Evolutionary conservation across 2,113 vertebrate species (phyloP).

Genomic region (Agapornis roseicollis): DNA sequence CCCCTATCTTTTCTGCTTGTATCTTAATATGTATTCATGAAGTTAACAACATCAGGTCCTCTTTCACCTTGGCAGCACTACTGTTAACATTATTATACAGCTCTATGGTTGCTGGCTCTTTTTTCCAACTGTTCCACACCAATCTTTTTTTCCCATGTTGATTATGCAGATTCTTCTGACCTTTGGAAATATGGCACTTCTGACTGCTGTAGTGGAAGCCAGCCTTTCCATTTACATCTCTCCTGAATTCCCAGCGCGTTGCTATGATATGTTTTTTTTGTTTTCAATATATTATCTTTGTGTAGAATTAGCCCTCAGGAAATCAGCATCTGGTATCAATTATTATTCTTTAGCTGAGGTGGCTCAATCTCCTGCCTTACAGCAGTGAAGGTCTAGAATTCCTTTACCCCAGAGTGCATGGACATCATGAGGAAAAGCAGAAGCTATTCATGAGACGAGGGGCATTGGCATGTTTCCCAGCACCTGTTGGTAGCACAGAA

Average conservation of each 20-base stretch:
- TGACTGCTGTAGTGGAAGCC: neutral
- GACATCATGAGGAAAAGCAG: neutral
- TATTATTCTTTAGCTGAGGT: neutral
- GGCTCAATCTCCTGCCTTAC: neutral
- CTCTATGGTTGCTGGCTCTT: neutral
- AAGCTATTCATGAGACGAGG: neutral
- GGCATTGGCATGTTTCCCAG: neutral
- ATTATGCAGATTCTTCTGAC: conserved; percentile 6
- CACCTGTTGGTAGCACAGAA: conserved; percentile 28
- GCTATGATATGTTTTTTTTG: neutral
- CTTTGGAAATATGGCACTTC: conserved; percentile 4
- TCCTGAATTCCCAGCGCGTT: neutral
- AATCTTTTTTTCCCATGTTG: neutral
- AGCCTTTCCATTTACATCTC: neutral
- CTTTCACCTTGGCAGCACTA: conserved; percentile 31
- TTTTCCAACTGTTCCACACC: neutral
- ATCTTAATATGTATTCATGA: neutral
- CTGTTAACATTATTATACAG: neutral
- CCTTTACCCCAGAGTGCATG: neutral
- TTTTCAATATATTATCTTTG: neutral
- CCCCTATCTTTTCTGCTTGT: neutral
- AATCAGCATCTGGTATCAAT: conserved; percentile 15
- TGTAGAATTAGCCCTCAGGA: conserved; percentile 3
- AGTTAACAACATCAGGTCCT: neutral
- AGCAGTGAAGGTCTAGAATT: neutral